Evolutionary conservation across 2,888 invertebrate genomes (phyloP), one percentile per base, ranked within the genome.

Genomic region (Philhelius pedissequus): DNA sequence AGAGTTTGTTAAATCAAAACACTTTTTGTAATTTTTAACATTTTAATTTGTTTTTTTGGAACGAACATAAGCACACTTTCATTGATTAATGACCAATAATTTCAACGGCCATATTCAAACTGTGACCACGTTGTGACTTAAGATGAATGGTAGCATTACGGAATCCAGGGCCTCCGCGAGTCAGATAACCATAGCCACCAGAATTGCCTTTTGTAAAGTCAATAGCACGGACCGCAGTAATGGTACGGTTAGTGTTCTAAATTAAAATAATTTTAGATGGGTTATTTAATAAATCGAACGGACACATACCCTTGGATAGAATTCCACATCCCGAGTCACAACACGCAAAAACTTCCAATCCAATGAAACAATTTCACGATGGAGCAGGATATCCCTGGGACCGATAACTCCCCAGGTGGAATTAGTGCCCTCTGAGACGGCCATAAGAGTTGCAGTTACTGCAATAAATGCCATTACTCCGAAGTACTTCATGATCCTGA

Each of bases 31-130:
- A n/a, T n/a, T n/a, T n/a, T n/a, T n/a, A n/a, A n/a, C n/a, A n/a
- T n/a, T n/a, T n/a, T n/a, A n/a, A n/a, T n/a, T n/a, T n/a, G n/a
- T n/a, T n/a, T n/a, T n/a, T n/a, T n/a, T n/a, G n/a, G n/a, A n/a
- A n/a, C n/a, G 0, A 35, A 35, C 35, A 32, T 8, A 32, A n/a
- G 3, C 5, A 5, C 15, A 4, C 32, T 1, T 22, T 13, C 32
- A 13, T 27, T 11, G 9, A 22, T 75, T 79, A 84, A 43, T 38
- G 22, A 38, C 90, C 90, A 86, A 90, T 92, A 30, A 92, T 69
- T 62, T 90, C 88, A n/a, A 92, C 88, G 5, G 89, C 11, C 78
- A 91, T 92, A 80, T 91, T 89, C 86, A 92, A 89, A 25, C 91
- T 89, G 20, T 90, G 89, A 18, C 89, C 87, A 22, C 91, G 88